A percentile compares a stretch with the other conserved stretches of the same genome.
Conservation (phyloP, 2,888 invertebrate genomes). For the Baccha elongata region DNA sequence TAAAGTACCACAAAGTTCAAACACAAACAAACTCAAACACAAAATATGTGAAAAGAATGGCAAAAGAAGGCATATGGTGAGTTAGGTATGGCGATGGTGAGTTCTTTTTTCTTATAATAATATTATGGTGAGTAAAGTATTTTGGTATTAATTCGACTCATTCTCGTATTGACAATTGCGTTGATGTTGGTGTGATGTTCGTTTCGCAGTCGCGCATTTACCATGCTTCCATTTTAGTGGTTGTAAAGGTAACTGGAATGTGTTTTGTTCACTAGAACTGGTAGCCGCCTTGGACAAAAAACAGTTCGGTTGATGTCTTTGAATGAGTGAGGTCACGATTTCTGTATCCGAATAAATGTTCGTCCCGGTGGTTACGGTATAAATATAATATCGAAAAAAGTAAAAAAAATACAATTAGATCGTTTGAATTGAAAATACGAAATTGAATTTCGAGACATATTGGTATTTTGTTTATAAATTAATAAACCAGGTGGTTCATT, state of each 20-base stretch:
- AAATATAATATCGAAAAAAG: not conserved
- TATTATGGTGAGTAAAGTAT: too few species aligned
- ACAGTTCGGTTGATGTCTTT: slow-evolving; percentile 71
- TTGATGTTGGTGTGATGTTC: not conserved
- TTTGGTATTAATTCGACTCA: too few species aligned
- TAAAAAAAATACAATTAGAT: slow-evolving; percentile 13
- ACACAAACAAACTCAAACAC: too few species aligned
- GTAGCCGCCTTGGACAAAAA: slow-evolving; percentile 63
- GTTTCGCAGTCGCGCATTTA: slow-evolving; percentile 31
- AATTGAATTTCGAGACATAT: slow-evolving; percentile 13
- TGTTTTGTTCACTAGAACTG: slow-evolving; percentile 49
- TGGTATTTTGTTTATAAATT: slow-evolving; percentile 21
- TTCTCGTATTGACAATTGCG: too few species aligned
- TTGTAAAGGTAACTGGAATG: slow-evolving; percentile 55
- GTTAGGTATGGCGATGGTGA: too few species aligned
- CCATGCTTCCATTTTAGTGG: slow-evolving; percentile 22
- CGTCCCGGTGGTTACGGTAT: slow-evolving; percentile 38
- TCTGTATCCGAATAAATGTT: slow-evolving; percentile 33
- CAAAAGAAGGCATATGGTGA: too few species aligned
- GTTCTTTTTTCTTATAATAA: too few species aligned
- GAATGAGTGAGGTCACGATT: slow-evolving; percentile 64
- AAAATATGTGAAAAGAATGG: too few species aligned
- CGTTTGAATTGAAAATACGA: too few species aligned
- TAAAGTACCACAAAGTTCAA: too few species aligned
- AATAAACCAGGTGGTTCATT: not conserved